phyloP scores from a whole-genome alignment of 2,888 invertebrate genomes.

The Sisyra terminalis region DNA sequence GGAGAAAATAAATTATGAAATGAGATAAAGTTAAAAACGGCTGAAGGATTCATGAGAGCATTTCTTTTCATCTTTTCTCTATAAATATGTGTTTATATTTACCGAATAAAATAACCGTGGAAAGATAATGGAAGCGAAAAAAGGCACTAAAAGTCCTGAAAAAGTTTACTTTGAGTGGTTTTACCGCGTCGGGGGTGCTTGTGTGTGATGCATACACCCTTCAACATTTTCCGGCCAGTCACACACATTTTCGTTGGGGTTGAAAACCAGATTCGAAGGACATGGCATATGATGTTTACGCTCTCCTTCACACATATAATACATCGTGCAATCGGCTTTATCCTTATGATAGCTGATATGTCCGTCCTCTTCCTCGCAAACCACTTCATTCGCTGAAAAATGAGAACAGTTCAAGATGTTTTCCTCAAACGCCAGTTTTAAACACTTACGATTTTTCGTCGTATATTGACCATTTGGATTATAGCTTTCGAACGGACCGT shows the following conservation, averaged over 20 bases:
- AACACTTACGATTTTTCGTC: slow-evolving; percentile 71
- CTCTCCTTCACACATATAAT: slow-evolving; percentile 93
- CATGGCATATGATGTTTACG: slow-evolving; percentile 93
- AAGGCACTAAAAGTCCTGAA: too few relatives aligned
- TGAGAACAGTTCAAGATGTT: slow-evolving; percentile 10
- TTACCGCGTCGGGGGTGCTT: slow-evolving; percentile 35
- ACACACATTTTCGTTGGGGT: slow-evolving; percentile 83
- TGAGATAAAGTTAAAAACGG: too few relatives aligned
- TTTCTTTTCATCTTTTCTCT: too few relatives aligned
- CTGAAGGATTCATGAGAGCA: too few relatives aligned
- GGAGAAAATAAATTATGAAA: too few relatives aligned
- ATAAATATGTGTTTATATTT: too few relatives aligned
- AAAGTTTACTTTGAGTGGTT: slow-evolving; percentile 9
- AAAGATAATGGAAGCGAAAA: too few relatives aligned
- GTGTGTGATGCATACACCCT: slow-evolving; percentile 59
- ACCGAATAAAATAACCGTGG: too few relatives aligned
- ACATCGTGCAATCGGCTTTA: slow-evolving; percentile 81
- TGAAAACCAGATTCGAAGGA: slow-evolving; percentile 82
- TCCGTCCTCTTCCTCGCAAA: slow-evolving; percentile 87
- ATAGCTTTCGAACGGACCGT: slow-evolving; percentile 70
- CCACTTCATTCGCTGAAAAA: slow-evolving; percentile 64
- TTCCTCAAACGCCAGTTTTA: neutral
- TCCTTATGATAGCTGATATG: slow-evolving; percentile 88
- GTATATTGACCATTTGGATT: slow-evolving; percentile 61
- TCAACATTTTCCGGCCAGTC: slow-evolving; percentile 94